Evolutionary conservation across 2,113 vertebrate species (phyloP).

Genomic region (Castor canadensis): DNA sequence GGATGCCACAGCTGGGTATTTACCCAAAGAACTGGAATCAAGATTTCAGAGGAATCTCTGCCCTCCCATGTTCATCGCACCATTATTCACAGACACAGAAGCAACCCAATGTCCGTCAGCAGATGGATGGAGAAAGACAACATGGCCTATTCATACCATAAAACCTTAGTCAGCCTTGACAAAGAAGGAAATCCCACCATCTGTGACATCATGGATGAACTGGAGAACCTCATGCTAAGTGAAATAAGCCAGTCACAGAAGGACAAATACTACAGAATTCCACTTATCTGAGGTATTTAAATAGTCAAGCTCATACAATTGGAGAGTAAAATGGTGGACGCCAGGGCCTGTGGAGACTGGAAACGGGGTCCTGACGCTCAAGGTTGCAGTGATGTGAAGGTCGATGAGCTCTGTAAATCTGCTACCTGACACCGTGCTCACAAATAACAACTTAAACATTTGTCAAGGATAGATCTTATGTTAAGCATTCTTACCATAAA

Average conservation of each 20-base stretch:
- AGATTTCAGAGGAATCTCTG: background rate
- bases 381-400: no score
- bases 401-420: background rate
- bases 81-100: background rate
- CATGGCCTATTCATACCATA: accelerated
- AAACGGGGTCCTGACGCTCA: accelerated
- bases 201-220: accelerated
- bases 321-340: no score
- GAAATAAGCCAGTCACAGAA: background rate
- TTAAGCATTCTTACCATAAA: background rate
- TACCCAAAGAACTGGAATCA: background rate
- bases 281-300: accelerated
- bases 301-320: background rate
- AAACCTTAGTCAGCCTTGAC: background rate
- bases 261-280: accelerated
- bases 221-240: background rate
- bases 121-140: no score
- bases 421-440: accelerated
- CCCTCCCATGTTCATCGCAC: accelerated
- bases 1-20: no score
- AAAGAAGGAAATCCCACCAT: background rate
- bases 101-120: background rate
- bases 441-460: background rate
- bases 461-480: background rate
- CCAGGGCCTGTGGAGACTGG: background rate